Base-by-base conservation (phyloP, 2,113 vertebrate species). In the Elgaria multicarinata region DNA sequence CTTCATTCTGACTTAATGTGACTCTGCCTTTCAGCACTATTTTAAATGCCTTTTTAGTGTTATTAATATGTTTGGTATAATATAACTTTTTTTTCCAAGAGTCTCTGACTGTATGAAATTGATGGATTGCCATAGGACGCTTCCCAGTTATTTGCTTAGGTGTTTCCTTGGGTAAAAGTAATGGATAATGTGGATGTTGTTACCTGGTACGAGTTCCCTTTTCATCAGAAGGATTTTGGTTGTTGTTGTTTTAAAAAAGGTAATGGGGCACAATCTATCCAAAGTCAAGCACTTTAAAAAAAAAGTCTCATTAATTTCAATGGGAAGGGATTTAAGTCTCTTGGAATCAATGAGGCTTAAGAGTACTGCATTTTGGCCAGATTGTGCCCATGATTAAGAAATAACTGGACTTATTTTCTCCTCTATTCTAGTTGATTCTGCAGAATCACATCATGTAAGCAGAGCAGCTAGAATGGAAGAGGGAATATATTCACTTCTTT, bases 101-200 rank as follows among this genome's bases (percentile, higher is more conserved):
- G 16, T 81, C 92, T 87, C 90, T 62, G 86, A 82, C 84, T 90
- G n/a, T 87, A 85, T 82, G 87, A 88, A 93, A 89, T 14, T 71
- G 87, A 92, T 46, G 82, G 93, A 86, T 95, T 89, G 91, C 87
- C 89, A 67, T 93, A 88, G 89, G 92, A 89, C 77, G 93, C 75
- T 94, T 92, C 88, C 91, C 91, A 93, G 58, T 87, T 87, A 36
- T 92, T 95, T 96, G 93, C 93, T 94, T 96, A 90, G 66, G 92
- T 95, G 93, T 92, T 89, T 88, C 93, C 91, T 91, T 88, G 95
- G 86, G 86, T 87, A 62, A 87, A 79, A 87, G 33, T 78, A 69
- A 78, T 72, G 87, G 46, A 77, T 66, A 42, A 85, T 84, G 58
- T 76, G 62, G 88, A 85, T 81, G 72, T 69, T 89, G 62, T 78